Base-by-base conservation (phyloP, 1,140 invertebrate genomes). In the Cotesia typhae region DNA sequence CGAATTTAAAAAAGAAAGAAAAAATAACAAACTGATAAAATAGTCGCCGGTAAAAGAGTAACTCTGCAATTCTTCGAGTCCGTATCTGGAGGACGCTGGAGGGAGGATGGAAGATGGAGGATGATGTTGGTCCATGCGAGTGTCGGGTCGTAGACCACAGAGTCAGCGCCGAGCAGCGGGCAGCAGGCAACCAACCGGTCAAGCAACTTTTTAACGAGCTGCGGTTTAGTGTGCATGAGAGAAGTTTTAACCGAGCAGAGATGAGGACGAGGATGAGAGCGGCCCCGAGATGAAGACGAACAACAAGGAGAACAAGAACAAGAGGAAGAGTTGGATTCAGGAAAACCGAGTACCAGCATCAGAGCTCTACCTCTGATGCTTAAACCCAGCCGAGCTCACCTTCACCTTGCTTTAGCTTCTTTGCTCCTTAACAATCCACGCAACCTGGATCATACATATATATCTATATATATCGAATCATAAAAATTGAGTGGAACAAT, bases 121-220 rank as follows among this genome's bases (percentile, higher is more conserved):
- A 81, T 75, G 76, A 81, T 82, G 78, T 77, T 81, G 71, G 74
- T 78, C 75, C 73, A 75, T 79, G 78, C 80, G 77, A 81, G 81
- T 85, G 82, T 85, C 84, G 81, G 83, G 85, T 85, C 84, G 85
- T 86, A 85, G 84, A 86, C 85, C 83, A 85, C 84, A 80, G 82
- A 83, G 83, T 80, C 78, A 80, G 81, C 79, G 83, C 76, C 75
- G 77, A 68, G 69, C 63, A 83, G 77, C 84, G 81, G 79, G 80
- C 63, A 83, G 77, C 84, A 80, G 79, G 80, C 80, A 86, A 87
- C 85, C 80, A 86, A 87, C 85, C 85, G 85, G 85, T 86, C 84
- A 82, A 75, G 81, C 85, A 86, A 86, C 85, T 87, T 85, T 86
- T 87, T 87, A 87, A 87, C 85, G 84, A 86, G 85, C 82, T 81